These are phyloP conservation scores for Brachionus sp. DNA, from an alignment of 1,140 invertebrate genomes.

Conservation along the genomic window DNA sequence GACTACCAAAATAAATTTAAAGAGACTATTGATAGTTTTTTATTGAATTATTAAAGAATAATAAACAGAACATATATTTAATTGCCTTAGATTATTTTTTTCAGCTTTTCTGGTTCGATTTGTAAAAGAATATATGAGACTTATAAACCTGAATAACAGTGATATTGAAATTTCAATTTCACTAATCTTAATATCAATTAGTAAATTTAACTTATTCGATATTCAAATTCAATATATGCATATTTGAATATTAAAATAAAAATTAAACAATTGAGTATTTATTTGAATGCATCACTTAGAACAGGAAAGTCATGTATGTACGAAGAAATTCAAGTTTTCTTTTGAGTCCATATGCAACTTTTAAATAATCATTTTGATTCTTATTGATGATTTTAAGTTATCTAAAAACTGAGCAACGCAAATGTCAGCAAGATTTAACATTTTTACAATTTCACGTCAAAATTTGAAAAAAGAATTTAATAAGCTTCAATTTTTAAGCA, in stretches of 20 bases:
- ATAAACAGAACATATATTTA: neutral
- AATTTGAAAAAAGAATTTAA: no score
- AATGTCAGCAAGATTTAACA: neutral
- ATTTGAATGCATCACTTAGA: neutral
- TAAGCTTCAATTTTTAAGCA: no score
- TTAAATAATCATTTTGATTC: neutral
- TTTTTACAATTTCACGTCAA: no score
- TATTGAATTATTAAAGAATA: neutral
- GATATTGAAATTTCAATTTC: neutral
- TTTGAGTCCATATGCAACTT: neutral
- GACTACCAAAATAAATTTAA: neutral
- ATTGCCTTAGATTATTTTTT: neutral
- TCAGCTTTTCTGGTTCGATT: neutral
- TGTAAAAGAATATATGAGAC: neutral
- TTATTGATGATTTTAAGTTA: neutral
- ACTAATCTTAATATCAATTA: neutral
- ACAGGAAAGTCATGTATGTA: neutral
- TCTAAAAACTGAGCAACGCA: neutral
- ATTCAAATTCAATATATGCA: neutral
- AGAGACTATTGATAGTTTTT: neutral
- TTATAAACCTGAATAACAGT: neutral
- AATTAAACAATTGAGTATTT: neutral
- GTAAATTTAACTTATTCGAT: neutral
- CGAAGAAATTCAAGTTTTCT: neutral
- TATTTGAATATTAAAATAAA: neutral